Base-by-base conservation (phyloP, 2,113 vertebrate genomes). In the Sylvilagus bachmani region DNA sequence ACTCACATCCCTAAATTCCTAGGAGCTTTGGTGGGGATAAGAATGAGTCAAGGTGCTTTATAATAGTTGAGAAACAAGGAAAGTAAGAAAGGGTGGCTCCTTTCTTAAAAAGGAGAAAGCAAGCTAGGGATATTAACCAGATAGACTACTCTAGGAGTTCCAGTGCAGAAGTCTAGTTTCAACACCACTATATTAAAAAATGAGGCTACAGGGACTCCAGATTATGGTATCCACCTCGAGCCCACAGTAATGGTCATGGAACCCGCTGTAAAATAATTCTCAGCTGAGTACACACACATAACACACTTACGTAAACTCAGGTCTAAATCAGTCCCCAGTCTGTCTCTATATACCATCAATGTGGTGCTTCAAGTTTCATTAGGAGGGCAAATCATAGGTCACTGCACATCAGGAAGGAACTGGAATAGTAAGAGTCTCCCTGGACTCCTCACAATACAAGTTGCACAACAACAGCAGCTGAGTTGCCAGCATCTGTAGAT, bases 191-290 rank as follows among this genome's bases (percentile, higher is more conserved):
- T 13, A 16, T 8, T 6, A 31, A 4, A 55, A 70, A 91, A 62
- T 19, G 79, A 94, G 85, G 88, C 17, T 21, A 61, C 31, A 73
- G 29, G 6, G 85, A 84, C 53, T 83, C 33, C 12, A n/a, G 3
- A 38, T 80, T 49, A 87, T 31, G 27, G 61, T 58, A 79, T 53
- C 21, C 61, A 36, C 11, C 33, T 77, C 73, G 66, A 84, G 66
- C 9, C 33, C 79, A 92, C 13, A 69, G 75, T 25, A 55, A 88
- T 1, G 2, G 61, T 64, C 82, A 88, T 4, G 29, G 64, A 21
- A 71, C 38, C 38, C 91, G 80, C 89, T 83, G 44, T 24, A 36
- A 81, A 93, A 58, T 22, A 19, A 8, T 77, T 58, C 92, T 97
- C 86, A 69, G 84, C 2, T 0, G 55, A 91, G 55, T 13, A 24